These are phyloP conservation scores for Coryphaenoides rupestris DNA, from an alignment of 2,113 vertebrate species.

Conservation along the genomic window DNA sequence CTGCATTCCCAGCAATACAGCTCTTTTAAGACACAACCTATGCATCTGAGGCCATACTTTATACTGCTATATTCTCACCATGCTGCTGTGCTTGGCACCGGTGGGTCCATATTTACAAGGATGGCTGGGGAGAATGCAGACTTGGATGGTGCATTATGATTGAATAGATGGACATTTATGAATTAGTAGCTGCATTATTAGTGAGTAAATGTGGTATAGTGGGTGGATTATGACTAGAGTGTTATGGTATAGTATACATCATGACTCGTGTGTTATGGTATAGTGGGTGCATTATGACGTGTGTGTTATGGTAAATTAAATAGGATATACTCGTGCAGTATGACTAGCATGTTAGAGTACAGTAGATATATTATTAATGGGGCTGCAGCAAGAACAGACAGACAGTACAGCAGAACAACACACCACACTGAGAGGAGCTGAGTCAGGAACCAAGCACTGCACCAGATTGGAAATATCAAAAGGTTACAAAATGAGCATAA, in stretches of 20 bases:
- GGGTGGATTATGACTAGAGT: constrained; percentile 3
- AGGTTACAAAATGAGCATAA: background rate
- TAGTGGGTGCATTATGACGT: background rate
- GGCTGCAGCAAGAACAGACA: background rate
- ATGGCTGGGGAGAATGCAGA: too few species aligned
- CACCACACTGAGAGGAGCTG: background rate
- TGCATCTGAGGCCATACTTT: background rate
- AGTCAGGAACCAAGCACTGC: background rate
- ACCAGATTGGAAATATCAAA: background rate
- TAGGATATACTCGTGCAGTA: too few species aligned
- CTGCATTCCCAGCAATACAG: too few species aligned
- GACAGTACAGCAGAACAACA: background rate
- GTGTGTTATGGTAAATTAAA: constrained; percentile 1
- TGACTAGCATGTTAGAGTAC: background rate
- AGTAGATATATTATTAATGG: constrained; percentile 27
- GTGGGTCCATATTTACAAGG: too few species aligned
- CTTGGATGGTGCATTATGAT: too few species aligned
- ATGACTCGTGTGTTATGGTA: constrained; percentile 4
- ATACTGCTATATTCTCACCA: background rate
- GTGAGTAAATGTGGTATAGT: background rate
- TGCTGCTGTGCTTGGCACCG: background rate
- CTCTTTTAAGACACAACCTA: constrained; percentile 1
- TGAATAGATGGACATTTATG: too few species aligned
- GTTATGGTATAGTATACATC: too few species aligned
- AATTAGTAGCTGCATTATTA: background rate